Evolutionary conservation across 2,797 vertebrate species (phyloP).

Genomic region (Epinephelus malabaricus): DNA sequence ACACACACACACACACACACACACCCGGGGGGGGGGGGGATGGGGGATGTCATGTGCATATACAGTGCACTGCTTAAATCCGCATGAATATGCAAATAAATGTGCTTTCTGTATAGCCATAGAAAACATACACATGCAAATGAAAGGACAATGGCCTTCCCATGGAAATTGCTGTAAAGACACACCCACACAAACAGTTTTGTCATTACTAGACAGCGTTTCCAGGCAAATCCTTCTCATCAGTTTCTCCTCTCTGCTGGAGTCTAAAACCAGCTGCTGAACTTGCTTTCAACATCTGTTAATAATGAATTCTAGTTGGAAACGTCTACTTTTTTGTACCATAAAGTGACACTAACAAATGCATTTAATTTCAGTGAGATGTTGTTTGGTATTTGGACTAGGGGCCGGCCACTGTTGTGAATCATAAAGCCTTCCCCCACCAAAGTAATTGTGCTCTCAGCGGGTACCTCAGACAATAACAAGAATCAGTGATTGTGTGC

Average conservation of each 20-base stretch:
- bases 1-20: conserved; percentile 16
- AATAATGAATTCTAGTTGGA: conserved; percentile 42
- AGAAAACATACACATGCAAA: conserved; percentile 1
- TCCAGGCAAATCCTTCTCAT: conserved; percentile 32
- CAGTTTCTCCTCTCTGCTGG: conserved; percentile 18
- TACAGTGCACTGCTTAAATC: conserved; percentile 14
- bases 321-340: conserved; percentile 23
- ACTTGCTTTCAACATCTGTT: conserved; percentile 43
- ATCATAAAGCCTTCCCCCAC: conserved; percentile 59
- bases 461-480: conserved; percentile 69
- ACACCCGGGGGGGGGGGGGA: neutral
- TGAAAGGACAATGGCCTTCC: neutral
- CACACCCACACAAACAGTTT: neutral
- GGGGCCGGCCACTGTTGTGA: conserved; percentile 36
- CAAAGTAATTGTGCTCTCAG: conserved; percentile 71
- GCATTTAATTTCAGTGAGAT: conserved; percentile 60
- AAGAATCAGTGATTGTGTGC: conserved; percentile 61
- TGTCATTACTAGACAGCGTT: conserved; percentile 30
- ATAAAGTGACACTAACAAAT: conserved; percentile 63
- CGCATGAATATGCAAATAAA: conserved; percentile 38
- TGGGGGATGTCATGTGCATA: conserved; percentile 30
- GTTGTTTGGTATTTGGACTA: conserved; percentile 62
- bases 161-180: conserved; percentile 3
- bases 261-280: conserved; percentile 46
- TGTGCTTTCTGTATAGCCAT: conserved; percentile 4